These are phyloP conservation scores for Pyralis farinalis DNA, from an alignment of 2,888 invertebrate species.

Conservation along the genomic window DNA sequence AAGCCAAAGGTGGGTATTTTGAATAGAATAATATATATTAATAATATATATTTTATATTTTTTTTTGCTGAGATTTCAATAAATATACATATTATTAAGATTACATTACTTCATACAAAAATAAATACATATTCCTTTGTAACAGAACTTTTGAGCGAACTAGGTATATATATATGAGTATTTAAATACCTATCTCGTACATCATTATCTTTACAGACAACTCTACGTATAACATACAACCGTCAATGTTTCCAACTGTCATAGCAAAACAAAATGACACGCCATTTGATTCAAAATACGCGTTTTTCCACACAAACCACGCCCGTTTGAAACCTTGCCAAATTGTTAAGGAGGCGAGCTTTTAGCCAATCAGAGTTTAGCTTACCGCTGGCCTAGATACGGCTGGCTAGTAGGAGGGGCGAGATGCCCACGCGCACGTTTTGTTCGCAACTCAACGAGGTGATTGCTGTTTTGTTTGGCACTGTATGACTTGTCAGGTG, in stretches of 20 bases:
- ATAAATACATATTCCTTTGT: too few relatives aligned
- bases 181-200: too few relatives aligned
- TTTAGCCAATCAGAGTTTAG: slow-evolving; percentile 42
- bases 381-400: slow-evolving; percentile 36
- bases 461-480: slow-evolving; percentile 65
- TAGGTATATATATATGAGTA: too few relatives aligned
- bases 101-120: too few relatives aligned
- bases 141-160: too few relatives aligned
- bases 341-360: slow-evolving; percentile 42
- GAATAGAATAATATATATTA: too few relatives aligned
- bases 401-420: slow-evolving; percentile 42
- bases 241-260: slow-evolving; percentile 11
- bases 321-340: slow-evolving; percentile 69
- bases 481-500: slow-evolving; percentile 17
- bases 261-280: slow-evolving; percentile 6
- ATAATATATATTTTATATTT: too few relatives aligned
- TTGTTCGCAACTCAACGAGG: slow-evolving; percentile 64
- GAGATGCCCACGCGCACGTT: slow-evolving; percentile 62
- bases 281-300: slow-evolving; percentile 17
- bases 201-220: too few relatives aligned
- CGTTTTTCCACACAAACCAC: slow-evolving; percentile 42
- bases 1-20: too few relatives aligned
- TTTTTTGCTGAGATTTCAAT: too few relatives aligned
- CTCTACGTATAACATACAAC: slow-evolving; percentile 5
- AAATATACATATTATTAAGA: too few relatives aligned